Evolutionary conservation across 2,888 invertebrate species (phyloP).

Genomic region (Dilophus febrilis): DNA sequence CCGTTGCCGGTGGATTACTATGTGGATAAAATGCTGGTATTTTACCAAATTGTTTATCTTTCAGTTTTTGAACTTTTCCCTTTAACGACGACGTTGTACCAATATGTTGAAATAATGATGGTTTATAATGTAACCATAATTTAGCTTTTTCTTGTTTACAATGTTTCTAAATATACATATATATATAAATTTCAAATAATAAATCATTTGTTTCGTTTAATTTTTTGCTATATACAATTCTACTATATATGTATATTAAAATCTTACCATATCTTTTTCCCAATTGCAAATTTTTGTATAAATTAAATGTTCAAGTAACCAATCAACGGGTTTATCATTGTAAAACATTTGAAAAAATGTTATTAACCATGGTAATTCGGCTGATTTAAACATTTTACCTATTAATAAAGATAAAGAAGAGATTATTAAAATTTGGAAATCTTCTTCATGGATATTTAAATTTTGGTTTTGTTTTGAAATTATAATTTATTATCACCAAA

Average conservation of each 20-base stretch:
- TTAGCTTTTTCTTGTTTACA: conserved; percentile 61
- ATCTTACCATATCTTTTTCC: conserved; percentile 54
- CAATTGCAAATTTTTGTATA: conserved; percentile 78
- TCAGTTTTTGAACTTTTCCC: conserved; percentile 90
- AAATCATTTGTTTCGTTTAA: too few species aligned
- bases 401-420: too few species aligned
- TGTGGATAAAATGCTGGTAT: conserved; percentile 63
- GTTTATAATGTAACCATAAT: conserved; percentile 72
- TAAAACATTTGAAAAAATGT: conserved; percentile 92
- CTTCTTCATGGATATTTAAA: too few species aligned
- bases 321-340: conserved; percentile 91
- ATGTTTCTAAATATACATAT: conserved; percentile 44
- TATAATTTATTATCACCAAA: too few species aligned
- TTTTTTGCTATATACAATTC: too few species aligned
- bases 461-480: too few species aligned
- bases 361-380: conserved; percentile 69
- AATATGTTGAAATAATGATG: conserved; percentile 88
- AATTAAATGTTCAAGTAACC: conserved; percentile 81
- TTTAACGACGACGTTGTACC: conserved; percentile 87
- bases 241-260: too few species aligned
- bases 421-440: too few species aligned
- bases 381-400: conserved; percentile 79
- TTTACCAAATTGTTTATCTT: conserved; percentile 83
- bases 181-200: not conserved
- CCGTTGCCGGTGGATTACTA: conserved; percentile 51